These are phyloP conservation scores for Tachypleus tridentatus DNA, from an alignment of 1,140 invertebrate species.

Conservation along the genomic window DNA sequence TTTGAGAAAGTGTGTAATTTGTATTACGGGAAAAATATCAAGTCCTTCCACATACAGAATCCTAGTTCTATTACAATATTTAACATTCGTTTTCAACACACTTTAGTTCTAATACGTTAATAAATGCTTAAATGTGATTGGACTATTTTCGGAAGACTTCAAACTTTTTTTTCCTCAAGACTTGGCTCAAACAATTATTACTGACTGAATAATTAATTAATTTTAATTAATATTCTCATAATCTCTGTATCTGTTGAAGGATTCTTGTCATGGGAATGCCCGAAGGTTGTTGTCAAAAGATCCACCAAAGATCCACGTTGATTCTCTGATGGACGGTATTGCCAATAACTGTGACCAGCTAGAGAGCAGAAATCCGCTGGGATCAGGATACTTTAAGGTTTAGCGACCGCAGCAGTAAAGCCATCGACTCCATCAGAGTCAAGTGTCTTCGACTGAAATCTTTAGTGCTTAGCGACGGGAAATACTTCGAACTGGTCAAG, in stretches of 20 bases:
- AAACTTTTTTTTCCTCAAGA: too few species aligned
- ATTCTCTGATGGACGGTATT: conserved; percentile 95
- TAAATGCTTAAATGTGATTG: too few species aligned
- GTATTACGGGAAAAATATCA: too few species aligned
- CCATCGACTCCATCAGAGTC: conserved; percentile 63
- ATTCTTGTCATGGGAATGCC: conserved; percentile 95
- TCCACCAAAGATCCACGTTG: conserved; percentile 66
- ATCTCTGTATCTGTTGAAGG: conserved; percentile 41
- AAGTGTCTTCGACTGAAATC: conserved; percentile 75
- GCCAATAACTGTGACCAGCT: conserved; percentile 81
- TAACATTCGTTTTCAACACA: too few species aligned
- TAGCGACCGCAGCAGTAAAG: conserved; percentile 96
- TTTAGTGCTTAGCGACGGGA: conserved; percentile 83
- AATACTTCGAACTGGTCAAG: conserved; percentile 98
- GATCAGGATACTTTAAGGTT: conserved; percentile 96
- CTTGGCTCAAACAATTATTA: too few species aligned
- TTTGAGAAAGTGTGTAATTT: too few species aligned
- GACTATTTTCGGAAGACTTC: too few species aligned
- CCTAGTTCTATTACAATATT: too few species aligned
- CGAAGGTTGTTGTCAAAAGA: conserved; percentile 88
- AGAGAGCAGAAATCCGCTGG: conserved; percentile 92
- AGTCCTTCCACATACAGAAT: too few species aligned
- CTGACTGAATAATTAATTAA: too few species aligned
- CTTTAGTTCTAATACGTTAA: too few species aligned
- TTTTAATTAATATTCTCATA: too few species aligned